Conservation (phyloP, 2,888 invertebrate genomes). For the Lamellibrachia satsuma region DNA sequence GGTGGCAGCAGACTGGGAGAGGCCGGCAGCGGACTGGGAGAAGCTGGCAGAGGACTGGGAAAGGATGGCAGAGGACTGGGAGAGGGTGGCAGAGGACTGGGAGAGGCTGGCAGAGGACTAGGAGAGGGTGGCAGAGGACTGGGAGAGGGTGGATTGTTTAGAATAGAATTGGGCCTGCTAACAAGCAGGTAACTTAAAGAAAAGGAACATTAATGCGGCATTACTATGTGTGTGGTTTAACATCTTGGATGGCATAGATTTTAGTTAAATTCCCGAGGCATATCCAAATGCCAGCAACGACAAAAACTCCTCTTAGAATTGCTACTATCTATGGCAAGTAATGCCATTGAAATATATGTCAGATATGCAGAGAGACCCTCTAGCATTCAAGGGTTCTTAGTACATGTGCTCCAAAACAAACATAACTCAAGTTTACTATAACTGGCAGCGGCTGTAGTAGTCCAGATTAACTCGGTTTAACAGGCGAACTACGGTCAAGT, state of each 20-base stretch:
- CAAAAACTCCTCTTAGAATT: not conserved
- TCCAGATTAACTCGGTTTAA: not conserved
- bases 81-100: not conserved
- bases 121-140: not conserved
- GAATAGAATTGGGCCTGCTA: not conserved
- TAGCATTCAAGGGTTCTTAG: not conserved
- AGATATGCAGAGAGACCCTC: not conserved
- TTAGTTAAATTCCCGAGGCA: not conserved
- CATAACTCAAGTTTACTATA: not conserved
- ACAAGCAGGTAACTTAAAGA: not conserved
- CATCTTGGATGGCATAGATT: not conserved
- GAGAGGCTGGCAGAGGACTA: not conserved
- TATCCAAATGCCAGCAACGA: not conserved
- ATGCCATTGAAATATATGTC: not conserved
- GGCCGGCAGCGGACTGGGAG: too few relatives aligned
- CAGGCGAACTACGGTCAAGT: not conserved
- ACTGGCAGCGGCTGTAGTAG: not conserved
- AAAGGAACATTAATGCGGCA: not conserved
- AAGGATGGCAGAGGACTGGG: not conserved
- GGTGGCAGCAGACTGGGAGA: too few relatives aligned
- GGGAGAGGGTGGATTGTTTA: not conserved
- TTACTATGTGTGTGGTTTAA: not conserved
- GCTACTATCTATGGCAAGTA: not conserved
- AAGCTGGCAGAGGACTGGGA: not conserved
- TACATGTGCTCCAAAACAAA: not conserved